A percentile compares a stretch with the other conserved stretches of the same genome.
These are phyloP conservation scores for Drosophila lini DNA, from an alignment of 1,140 invertebrate species.

Conservation along the genomic window DNA sequence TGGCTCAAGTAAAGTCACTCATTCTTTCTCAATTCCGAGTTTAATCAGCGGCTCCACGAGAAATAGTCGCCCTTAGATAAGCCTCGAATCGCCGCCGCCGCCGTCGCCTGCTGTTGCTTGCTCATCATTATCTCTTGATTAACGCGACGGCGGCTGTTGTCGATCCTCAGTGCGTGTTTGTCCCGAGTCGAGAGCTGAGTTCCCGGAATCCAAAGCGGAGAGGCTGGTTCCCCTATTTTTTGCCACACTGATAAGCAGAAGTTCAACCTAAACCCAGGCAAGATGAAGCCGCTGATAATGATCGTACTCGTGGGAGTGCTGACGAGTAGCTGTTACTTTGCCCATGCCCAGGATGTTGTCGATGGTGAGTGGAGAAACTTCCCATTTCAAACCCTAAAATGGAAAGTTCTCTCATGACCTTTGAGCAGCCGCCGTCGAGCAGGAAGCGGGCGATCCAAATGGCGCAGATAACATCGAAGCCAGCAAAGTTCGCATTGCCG, in stretches of 20 bases:
- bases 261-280: slow-evolving; percentile 21
- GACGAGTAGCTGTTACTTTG: slow-evolving; percentile 21
- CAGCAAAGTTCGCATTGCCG: slow-evolving; percentile 88
- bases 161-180: slow-evolving; percentile 41
- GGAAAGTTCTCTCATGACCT: slow-evolving; percentile 32
- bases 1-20: slow-evolving; percentile 19
- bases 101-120: slow-evolving; percentile 24
- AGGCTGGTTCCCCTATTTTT: slow-evolving; percentile 9
- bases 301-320: slow-evolving; percentile 31
- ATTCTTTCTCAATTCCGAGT: slow-evolving; percentile 49
- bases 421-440: slow-evolving; percentile 41
- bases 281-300: slow-evolving; percentile 62
- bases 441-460: slow-evolving; percentile 35
- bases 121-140: slow-evolving; percentile 60
- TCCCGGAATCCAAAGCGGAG: slow-evolving; percentile 7
- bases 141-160: slow-evolving; percentile 22
- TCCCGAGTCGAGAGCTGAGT: slow-evolving; percentile 24
- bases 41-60: slow-evolving; percentile 41
- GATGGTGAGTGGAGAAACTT: slow-evolving; percentile 44
- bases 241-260: slow-evolving; percentile 40
- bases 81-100: slow-evolving; percentile 29
- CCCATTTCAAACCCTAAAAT: neutral
- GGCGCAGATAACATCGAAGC: slow-evolving; percentile 71
- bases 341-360: slow-evolving; percentile 38
- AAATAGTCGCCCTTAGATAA: slow-evolving; percentile 46